Conservation (phyloP, 2,888 invertebrate genomes). For the Lissonota sp. region DNA sequence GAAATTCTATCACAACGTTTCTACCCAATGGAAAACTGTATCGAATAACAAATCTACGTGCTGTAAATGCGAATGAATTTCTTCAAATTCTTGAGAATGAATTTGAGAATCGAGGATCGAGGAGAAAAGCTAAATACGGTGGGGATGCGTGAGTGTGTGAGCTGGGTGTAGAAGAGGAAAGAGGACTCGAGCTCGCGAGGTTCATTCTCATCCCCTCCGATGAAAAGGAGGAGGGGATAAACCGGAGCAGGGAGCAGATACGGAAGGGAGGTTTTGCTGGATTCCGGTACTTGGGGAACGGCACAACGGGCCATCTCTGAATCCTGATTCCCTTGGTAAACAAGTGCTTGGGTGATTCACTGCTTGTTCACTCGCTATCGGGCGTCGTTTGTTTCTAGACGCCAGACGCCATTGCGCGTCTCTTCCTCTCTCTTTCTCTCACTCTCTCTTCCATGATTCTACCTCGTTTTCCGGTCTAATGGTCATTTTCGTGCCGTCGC, state of each 20-base stretch:
- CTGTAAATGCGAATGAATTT: background rate
- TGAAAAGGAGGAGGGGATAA: constrained; percentile 8
- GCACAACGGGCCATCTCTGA: constrained; percentile 76
- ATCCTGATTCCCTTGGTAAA: constrained; percentile 83
- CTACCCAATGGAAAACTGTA: too few species aligned
- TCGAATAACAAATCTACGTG: too few species aligned
- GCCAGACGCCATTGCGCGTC: constrained; percentile 76
- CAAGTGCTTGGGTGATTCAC: constrained; percentile 83
- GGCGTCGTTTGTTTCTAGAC: constrained; percentile 82
- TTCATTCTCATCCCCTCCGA: constrained; percentile 28
- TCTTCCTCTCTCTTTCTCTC: constrained; percentile 20
- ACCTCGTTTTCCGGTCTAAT: constrained; percentile 82
- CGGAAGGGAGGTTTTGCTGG: constrained; percentile 70
- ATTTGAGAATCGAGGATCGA: constrained; percentile 28
- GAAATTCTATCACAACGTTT: too few species aligned
- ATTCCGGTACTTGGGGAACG: constrained; percentile 76
- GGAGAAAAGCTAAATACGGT: background rate
- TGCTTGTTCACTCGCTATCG: constrained; percentile 82
- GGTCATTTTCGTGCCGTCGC: constrained; percentile 71
- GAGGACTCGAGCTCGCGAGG: constrained; percentile 58
- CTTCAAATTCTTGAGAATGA: constrained; percentile 22
- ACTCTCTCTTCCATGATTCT: constrained; percentile 70
- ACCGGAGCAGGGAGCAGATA: constrained; percentile 33
- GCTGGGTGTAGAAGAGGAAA: constrained; percentile 52
- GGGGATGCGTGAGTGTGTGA: constrained; percentile 18